Evolutionary conservation across 2,113 vertebrate genomes (phyloP).

Genomic region (human (Homo sapiens)): DNA sequence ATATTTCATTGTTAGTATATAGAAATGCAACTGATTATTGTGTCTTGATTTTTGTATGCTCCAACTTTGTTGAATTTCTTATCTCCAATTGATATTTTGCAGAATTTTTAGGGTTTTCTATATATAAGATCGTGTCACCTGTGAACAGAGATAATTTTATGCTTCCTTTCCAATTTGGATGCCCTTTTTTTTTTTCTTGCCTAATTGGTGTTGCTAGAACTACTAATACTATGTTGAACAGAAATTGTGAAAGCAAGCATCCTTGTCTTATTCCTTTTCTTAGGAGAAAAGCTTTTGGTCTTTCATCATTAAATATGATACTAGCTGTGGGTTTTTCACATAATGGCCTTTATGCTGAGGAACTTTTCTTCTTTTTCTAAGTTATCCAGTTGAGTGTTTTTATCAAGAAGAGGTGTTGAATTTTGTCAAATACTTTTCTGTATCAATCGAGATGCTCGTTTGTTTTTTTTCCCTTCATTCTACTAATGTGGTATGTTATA

Average conservation of each 20-base stretch:
- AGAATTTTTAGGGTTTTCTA: not conserved
- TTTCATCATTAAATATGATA: not conserved
- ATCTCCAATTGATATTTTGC: not conserved
- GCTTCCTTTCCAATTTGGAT: not conserved
- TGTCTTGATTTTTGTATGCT: not conserved
- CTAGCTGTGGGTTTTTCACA: not conserved
- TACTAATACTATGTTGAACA: not conserved
- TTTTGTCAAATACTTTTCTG: not conserved
- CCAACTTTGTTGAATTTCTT: not conserved
- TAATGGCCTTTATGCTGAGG: not conserved
- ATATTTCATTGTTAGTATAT: not conserved
- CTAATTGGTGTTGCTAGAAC: not conserved
- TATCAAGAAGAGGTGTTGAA: not conserved
- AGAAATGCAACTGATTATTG: not conserved
- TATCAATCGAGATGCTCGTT: not conserved
- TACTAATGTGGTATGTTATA: not conserved
- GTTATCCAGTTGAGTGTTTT: not conserved
- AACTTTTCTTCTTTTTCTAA: not conserved
- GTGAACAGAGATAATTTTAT: not conserved
- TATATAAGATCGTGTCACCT: not conserved
- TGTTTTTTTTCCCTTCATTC: not conserved
- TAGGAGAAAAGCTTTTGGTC: not conserved
- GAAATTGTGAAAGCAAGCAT: not conserved
- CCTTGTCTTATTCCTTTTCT: not conserved
- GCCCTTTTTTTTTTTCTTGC: not conserved